A percentile compares a stretch with the other conserved stretches of the same genome.
Conservation (phyloP, 2,888 invertebrate species). For the Silvanus unidentatus region DNA sequence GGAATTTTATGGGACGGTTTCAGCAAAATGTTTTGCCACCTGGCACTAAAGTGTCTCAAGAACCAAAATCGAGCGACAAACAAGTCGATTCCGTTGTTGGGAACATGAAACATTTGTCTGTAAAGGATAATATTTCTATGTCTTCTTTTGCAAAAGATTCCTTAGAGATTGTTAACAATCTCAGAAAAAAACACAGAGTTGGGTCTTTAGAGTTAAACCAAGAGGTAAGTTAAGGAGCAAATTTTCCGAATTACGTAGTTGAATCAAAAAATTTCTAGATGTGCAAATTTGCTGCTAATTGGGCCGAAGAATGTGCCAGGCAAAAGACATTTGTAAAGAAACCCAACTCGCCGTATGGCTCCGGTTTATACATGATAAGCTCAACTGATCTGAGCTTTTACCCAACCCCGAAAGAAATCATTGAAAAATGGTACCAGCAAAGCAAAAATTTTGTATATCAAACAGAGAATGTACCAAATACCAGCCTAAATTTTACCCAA, state of each 20-base stretch:
- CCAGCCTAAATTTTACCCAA: constrained; percentile 49
- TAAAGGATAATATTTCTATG: constrained; percentile 20
- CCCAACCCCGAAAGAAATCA: constrained; percentile 51
- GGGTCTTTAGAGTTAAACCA: constrained; percentile 51
- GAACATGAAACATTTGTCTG: background rate
- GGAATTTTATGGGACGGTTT: constrained; percentile 73
- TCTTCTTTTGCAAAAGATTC: constrained; percentile 47
- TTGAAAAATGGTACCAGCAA: constrained; percentile 57
- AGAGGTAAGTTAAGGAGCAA: constrained; percentile 37
- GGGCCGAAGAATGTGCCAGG: constrained; percentile 63
- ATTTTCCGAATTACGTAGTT: background rate
- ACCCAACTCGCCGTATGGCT: constrained; percentile 56
- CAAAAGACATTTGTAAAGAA: constrained; percentile 62
- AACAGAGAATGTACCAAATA: constrained; percentile 50
- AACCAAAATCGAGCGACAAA: constrained; percentile 54
- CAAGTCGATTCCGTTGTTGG: constrained; percentile 53
- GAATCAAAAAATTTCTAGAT: too few species aligned
- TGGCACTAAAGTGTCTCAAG: constrained; percentile 49
- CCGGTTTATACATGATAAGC: constrained; percentile 54
- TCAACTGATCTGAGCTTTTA: constrained; percentile 50
- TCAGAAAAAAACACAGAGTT: constrained; percentile 54
- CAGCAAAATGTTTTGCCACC: constrained; percentile 67
- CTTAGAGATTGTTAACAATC: constrained; percentile 56
- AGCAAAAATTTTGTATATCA: constrained; percentile 50
- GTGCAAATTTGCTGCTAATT: constrained; percentile 59